A percentile compares a stretch with the other conserved stretches of the same genome.
Evolutionary conservation across 1,140 invertebrate species (phyloP).

Genomic region (Tribolium castaneum): DNA sequence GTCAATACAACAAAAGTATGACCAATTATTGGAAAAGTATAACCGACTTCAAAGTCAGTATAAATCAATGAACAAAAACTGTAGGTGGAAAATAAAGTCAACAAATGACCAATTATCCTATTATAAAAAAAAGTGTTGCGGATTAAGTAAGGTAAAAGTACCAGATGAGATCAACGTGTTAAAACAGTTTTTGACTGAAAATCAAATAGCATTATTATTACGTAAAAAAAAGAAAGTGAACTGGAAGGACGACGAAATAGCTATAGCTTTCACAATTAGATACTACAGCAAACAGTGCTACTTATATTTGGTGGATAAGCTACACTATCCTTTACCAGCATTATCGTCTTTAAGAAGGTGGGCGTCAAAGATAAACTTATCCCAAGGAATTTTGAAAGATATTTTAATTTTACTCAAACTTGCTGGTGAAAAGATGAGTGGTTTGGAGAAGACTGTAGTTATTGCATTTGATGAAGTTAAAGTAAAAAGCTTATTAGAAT

Average conservation of each 20-base stretch:
- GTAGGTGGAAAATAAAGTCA: no score
- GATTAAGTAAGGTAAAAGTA: no score
- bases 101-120: no score
- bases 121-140: no score
- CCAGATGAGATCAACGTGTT: background rate
- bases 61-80: no score
- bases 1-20: no score
- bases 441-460: no score
- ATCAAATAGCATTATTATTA: constrained; percentile 22
- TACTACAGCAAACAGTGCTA: constrained; percentile 47
- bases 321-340: constrained; percentile 47
- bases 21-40: no score
- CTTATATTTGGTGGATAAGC: constrained; percentile 38
- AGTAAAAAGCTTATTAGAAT: no score
- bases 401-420: constrained; percentile 46
- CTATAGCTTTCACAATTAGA: constrained; percentile 44
- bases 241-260: constrained; percentile 28
- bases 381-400: constrained; percentile 46
- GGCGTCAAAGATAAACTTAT: constrained; percentile 44
- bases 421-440: constrained; percentile 21
- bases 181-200: constrained; percentile 15
- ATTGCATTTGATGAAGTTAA: no score
- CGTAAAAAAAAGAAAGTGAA: constrained; percentile 13
- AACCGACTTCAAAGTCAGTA: no score
- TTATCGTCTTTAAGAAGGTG: constrained; percentile 45